Base-by-base conservation (phyloP, 2,888 invertebrate genomes). In the Eulithis prunata region DNA sequence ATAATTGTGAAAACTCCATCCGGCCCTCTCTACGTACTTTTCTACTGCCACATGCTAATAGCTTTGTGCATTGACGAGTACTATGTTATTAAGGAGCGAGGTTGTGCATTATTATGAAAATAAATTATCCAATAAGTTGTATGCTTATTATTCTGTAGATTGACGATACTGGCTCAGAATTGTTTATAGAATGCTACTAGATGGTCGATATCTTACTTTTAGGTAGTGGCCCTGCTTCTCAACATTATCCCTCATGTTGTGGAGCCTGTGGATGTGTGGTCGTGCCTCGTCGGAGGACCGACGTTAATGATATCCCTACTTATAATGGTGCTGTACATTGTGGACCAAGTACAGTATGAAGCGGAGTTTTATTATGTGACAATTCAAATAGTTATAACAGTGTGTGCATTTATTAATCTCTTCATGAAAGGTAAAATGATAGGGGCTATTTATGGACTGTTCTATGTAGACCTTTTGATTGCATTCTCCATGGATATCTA, bases 171-270 rank as follows among this genome's bases (percentile, higher is more conserved):
- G 10, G 21, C 8, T 21, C 45, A 47, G 28, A 58, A 41, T 41
- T 54, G 10, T 41, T 56, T 21, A 21, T 41, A 38, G 53, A 61
- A 58, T 73, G 64, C 62, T 73, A 66, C 69, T 73, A 83, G 78
- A 73, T 78, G 78, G 70, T 75, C 74, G 76, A 64, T 82, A 80
- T 88, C 82, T 87, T 87, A 80, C 79, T 91, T 91, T 87, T 92
- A 92, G 91, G 90, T 89, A 84, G 83, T 91, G 84, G 89, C 90
- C 75, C 84, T 92, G 70, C 83, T 91, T 69, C 89, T 92, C 81
- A 88, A 83, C 86, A 78, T 91, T 73, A 82, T 91, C 70, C 89
- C 89, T 67, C 85, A 88, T 79, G 84, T 91, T 71, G 88, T 91
- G 87, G 82, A 80, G 38, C 88, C 90, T 0, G 75, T 89, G 84